Evolutionary conservation across 2,888 invertebrate species (phyloP), one percentile per base, ranked within the genome.

Genomic region (Formica aserva): DNA sequence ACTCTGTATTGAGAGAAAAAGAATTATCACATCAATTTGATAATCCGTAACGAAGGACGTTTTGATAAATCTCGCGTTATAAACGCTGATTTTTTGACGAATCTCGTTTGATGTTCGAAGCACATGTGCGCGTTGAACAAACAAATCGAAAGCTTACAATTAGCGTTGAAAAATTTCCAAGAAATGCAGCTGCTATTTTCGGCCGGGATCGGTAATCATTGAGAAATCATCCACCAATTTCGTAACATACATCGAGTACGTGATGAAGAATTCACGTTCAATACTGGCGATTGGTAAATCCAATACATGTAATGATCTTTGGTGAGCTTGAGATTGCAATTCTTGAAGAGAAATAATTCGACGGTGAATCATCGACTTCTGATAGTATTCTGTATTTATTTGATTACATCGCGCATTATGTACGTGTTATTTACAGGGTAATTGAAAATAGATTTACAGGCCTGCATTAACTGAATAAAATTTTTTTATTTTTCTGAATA

Each of bases 361-460:
- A 84, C 72, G 82, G 65, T 89, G 89, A 89, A 74, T 89, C 89
- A 89, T 74, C 75, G 72, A n/a, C 9, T 26, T 35, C 13, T 11
- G 13, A 29, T 15, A 3, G 38, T 35, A 41, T 57, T 67, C n/a
- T 41, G 9, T 29, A 35, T 76, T 76, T 52, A 15, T 26, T 18
- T 29, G n/a, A 9, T n/a, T 41, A 18, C 13, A 52, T 8, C n/a
- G n/a, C 13, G 29, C n/a, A 62, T 75, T n/a, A 15, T 60, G 32
- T 35, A 13, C 38, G n/a, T 52, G 38, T 29, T 41, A 38, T n/a
- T 57, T 4, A 26, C 18, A 48, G n/a, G 15, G 8, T 9, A 38
- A 57, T 57, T 5, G 5, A 26, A 11, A 22, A 35, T 5, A 55
- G 13, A 18, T 32, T 69, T n/a, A 11, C 13, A 5, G 2, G 11